Base-by-base conservation (phyloP, 2,888 invertebrate genomes). In the Agonopterix heracliana region DNA sequence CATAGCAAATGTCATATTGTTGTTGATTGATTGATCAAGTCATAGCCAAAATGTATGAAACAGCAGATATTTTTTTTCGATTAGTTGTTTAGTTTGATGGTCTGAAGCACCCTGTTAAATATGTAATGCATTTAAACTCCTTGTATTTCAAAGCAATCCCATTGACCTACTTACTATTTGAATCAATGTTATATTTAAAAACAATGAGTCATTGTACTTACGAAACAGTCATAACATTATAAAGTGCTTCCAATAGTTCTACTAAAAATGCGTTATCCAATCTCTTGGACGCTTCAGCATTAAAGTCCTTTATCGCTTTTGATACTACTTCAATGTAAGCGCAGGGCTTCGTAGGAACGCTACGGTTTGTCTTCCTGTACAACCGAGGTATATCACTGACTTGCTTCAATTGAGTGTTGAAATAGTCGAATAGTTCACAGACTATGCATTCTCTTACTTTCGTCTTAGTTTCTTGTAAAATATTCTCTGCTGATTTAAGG, bases 361-460 rank as follows among this genome's bases (percentile, higher is more conserved):
- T 96, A 55, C 96, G 91, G 74, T 98, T 98, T 0, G 98, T 98
- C 76, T 97, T 93, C 48, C 98, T 90, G 76, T 96, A 98, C 49
- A 98, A 85, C 54, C 98, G 90, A 2, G 99, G 99, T 78, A 99
- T 96, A 74, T 98, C 97, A 61, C 93, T 95, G 3, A 98, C 97
- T 89, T 94, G 94, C 55, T 93, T 93, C 60, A 96, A 87, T 60
- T 93, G 91, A 17, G 87, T 75, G 46, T 91, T 85, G 65, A 92
- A 79, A 59, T 76, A 71, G 43, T 76, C 73, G 60, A 66, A 84
- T 50, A 88, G 55, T 64, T 86, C 87, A 49, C 72, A 77, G 2
- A 86, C 81, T 59, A 88, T 81, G 63, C 80, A 81, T 49, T 81
- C 78, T 52, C 66, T 76, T 43, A 87, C 73, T 63, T 74, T 81